Conservation (phyloP, 2,888 invertebrate species). For the Craniophora ligustri region DNA sequence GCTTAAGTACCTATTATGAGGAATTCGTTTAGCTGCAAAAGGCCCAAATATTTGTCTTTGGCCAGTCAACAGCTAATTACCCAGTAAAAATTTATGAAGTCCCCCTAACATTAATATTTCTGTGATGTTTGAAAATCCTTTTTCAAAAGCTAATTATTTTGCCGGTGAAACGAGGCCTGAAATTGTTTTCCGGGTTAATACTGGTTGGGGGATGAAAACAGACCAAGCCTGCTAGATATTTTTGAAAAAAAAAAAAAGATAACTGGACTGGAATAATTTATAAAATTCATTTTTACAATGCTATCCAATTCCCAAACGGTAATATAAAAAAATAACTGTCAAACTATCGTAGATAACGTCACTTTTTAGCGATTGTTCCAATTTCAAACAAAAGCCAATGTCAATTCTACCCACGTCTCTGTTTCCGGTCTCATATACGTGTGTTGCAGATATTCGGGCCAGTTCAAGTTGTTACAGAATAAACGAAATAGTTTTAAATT, state of each 20-base stretch:
- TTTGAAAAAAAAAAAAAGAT: not conserved
- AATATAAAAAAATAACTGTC: conserved; percentile 9
- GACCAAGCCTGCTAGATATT: not conserved
- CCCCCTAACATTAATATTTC: not conserved
- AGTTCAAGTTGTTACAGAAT: conserved; percentile 31
- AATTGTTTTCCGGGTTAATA: not conserved
- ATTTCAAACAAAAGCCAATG: conserved; percentile 44
- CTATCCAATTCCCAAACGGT: not conserved
- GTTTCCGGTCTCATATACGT: conserved; percentile 48
- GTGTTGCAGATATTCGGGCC: conserved; percentile 48
- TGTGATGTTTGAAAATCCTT: conserved; percentile 8
- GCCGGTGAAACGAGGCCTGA: conserved; percentile 1
- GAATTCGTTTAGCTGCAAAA: conserved; percentile 44
- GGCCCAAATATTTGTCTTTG: conserved; percentile 30
- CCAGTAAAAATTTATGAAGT: conserved; percentile 27
- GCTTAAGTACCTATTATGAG: conserved; percentile 46
- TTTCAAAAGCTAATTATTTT: conserved; percentile 27
- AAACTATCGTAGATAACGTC: conserved; percentile 19
- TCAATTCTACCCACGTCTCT: conserved; percentile 45
- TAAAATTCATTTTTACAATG: not conserved
- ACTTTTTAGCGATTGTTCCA: conserved; percentile 36
- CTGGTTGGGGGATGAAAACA: not conserved
- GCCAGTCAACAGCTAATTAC: conserved; percentile 30
- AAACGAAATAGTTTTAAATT: conserved; percentile 39
- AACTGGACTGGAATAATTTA: not conserved